Conservation (phyloP, 1,140 invertebrate species). For the Drosophila obscura region DNA sequence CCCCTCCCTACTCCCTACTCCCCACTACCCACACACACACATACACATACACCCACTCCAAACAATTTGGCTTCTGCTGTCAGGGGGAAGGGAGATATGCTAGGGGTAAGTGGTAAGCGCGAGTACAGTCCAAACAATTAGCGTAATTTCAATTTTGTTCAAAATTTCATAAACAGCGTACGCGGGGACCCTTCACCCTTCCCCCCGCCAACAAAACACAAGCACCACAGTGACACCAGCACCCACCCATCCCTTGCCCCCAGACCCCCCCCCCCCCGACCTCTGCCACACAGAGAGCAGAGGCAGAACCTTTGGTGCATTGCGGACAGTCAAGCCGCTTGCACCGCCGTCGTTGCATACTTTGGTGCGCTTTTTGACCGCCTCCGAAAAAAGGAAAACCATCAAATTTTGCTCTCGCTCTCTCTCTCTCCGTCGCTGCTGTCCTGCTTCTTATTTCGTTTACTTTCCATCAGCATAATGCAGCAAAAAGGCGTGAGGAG, state of each 20-base stretch:
- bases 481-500: constrained; percentile 12
- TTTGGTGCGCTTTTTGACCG: constrained; percentile 71
- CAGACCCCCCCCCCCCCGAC: background rate
- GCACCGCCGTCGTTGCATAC: constrained; percentile 52
- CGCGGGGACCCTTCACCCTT: too few species aligned
- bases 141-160: constrained; percentile 84
- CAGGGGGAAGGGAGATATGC: background rate
- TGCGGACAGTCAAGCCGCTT: constrained; percentile 56
- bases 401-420: constrained; percentile 44
- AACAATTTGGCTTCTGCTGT: constrained; percentile 6
- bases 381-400: constrained; percentile 15
- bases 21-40: background rate
- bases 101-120: background rate
- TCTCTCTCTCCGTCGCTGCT: background rate
- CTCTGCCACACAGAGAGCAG: background rate
- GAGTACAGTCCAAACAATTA: constrained; percentile 76
- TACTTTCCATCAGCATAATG: constrained; percentile 55
- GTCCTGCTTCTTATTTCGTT: constrained; percentile 34
- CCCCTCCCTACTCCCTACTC: constrained; percentile 8
- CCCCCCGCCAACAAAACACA: too few species aligned
- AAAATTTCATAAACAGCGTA: constrained; percentile 82
- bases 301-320: constrained; percentile 6
- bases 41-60: background rate
- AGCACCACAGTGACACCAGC: constrained; percentile 9
- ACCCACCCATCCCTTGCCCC: background rate